phyloP scores from a whole-genome alignment of 53 echinoderm and acorn worm species.

The Holothuria scabra region DNA sequence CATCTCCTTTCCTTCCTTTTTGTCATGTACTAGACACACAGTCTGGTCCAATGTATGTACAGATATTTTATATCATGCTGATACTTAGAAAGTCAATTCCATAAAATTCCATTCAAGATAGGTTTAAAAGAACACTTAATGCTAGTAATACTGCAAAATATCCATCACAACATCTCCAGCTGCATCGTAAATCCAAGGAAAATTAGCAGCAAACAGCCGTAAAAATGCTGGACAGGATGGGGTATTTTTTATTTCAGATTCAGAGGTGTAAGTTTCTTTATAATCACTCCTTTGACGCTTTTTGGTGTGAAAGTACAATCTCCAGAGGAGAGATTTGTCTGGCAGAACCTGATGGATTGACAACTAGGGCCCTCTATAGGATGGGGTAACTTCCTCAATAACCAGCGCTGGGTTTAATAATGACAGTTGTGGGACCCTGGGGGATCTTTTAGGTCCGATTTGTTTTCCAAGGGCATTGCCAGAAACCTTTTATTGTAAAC shows the following conservation, averaged over 20 bases:
- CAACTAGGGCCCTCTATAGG: neutral
- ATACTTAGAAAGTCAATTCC: no score
- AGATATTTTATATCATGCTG: no score
- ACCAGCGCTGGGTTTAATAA: neutral
- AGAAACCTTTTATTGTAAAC: neutral
- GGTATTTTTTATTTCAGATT: neutral
- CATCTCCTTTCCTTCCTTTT: no score
- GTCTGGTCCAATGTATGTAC: no score
- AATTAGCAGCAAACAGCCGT: constrained; percentile 6
- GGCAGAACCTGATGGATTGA: neutral
- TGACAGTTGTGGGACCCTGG: constrained; percentile 13
- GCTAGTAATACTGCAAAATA: constrained; percentile 1
- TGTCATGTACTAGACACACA: no score
- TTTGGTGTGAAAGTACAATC: neutral
- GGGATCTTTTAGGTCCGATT: neutral
- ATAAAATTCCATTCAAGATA: no score
- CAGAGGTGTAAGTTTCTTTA: constrained; percentile 12
- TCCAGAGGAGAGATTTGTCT: constrained; percentile 22
- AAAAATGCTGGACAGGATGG: neutral
- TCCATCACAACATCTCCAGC: constrained; percentile 12
- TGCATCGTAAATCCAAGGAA: constrained; percentile 9
- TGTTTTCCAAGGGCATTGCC: neutral
- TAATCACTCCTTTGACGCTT: constrained; percentile 23
- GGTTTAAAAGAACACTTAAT: no score
- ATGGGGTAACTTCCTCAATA: neutral